A percentile compares a stretch with the other conserved stretches of the same genome.
Evolutionary conservation across 2,888 invertebrate species (phyloP).

Genomic region (Oeneis ivallda): DNA sequence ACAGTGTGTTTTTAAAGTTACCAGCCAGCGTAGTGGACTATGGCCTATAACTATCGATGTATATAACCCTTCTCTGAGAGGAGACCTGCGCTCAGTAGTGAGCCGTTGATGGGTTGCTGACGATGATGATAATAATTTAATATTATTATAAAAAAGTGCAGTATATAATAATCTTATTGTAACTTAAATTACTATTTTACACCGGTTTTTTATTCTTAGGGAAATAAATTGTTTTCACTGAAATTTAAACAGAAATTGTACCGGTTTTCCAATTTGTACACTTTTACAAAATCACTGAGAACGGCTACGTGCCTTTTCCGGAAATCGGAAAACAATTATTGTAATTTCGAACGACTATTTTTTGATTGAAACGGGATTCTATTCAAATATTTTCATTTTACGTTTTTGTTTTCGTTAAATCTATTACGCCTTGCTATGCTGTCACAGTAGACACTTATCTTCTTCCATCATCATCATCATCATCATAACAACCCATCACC

Average conservation of each 20-base stretch:
- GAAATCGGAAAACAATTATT: conserved; percentile 36
- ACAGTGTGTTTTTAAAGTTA: too few relatives aligned
- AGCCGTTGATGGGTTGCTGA: too few relatives aligned
- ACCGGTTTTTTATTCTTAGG: neutral
- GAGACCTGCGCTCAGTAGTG: too few relatives aligned
- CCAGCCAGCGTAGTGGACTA: too few relatives aligned
- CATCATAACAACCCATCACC: too few relatives aligned
- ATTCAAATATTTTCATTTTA: conserved; percentile 20
- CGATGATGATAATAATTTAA: too few relatives aligned
- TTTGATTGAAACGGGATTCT: conserved; percentile 10
- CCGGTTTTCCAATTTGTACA: conserved; percentile 28
- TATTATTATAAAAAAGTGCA: neutral
- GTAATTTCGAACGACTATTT: conserved; percentile 27
- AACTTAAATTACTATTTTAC: neutral
- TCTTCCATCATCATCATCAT: too few relatives aligned
- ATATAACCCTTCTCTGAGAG: too few relatives aligned
- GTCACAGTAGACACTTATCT: too few relatives aligned
- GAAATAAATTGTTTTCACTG: conserved; percentile 7
- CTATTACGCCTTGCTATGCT: too few relatives aligned
- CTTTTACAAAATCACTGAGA: conserved; percentile 33
- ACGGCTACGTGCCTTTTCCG: conserved; percentile 33
- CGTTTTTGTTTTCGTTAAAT: neutral
- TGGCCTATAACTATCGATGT: too few relatives aligned
- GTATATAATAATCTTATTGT: neutral
- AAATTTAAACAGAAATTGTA: neutral